Percentiles rank a stretch among this genome's conserved stretches.
phyloP scores from a whole-genome alignment of 2,113 vertebrate genomes.

The Peromyscus leucopus region DNA sequence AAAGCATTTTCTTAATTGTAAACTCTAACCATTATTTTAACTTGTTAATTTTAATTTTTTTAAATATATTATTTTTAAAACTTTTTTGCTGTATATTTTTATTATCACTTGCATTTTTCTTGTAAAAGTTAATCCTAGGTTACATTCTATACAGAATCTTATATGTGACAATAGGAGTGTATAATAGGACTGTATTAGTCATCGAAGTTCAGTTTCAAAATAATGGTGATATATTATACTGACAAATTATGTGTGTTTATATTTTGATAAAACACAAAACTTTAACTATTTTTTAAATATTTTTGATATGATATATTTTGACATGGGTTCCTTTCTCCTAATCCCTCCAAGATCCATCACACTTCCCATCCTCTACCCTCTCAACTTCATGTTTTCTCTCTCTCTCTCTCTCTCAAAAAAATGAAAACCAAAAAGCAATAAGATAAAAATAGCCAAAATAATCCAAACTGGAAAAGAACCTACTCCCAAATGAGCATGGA shows the following conservation, averaged over 20 bases:
- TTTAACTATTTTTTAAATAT: background rate
- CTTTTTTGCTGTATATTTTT: background rate
- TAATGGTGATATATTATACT: background rate
- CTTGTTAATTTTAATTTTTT: conserved; percentile 3
- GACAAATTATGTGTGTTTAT: background rate
- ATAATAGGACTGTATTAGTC: background rate
- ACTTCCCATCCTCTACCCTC: background rate
- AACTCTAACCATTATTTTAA: background rate
- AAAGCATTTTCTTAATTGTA: background rate
- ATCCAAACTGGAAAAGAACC: background rate
- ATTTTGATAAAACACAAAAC: background rate
- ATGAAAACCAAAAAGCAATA: background rate
- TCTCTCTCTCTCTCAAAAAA: background rate
- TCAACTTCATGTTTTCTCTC: background rate
- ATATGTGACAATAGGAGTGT: background rate
- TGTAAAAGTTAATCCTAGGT: background rate
- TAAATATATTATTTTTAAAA: background rate
- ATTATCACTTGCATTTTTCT: background rate
- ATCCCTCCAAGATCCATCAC: background rate
- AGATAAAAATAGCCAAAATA: background rate
- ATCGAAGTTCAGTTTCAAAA: background rate
- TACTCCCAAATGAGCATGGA: background rate
- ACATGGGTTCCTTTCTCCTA: background rate
- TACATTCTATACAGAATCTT: background rate
- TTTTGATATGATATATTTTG: background rate